These are phyloP conservation scores for Drosophila acutilabella DNA, from an alignment of 2,888 invertebrate species.

Conservation along the genomic window DNA sequence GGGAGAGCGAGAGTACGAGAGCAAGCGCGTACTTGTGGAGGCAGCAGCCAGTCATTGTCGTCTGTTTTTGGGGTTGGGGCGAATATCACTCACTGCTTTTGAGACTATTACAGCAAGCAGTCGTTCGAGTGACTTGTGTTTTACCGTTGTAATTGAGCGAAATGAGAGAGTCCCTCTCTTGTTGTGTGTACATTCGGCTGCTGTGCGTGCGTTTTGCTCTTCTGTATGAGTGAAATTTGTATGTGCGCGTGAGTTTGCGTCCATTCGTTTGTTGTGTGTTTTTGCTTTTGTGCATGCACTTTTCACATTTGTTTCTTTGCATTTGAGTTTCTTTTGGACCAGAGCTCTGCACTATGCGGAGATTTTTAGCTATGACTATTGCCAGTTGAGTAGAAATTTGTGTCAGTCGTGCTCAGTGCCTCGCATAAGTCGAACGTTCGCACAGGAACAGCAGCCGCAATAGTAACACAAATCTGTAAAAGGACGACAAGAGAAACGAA, in stretches of 20 bases:
- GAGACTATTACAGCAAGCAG: slow-evolving; percentile 53
- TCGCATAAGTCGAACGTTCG: slow-evolving; percentile 74
- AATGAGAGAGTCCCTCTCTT: slow-evolving; percentile 30
- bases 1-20: slow-evolving; percentile 23
- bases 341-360: slow-evolving; percentile 56
- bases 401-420: slow-evolving; percentile 82
- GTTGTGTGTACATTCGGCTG: slow-evolving; percentile 13
- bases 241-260: slow-evolving; percentile 34
- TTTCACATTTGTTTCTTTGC: slow-evolving; percentile 72
- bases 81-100: slow-evolving; percentile 43
- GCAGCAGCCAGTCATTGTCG: slow-evolving; percentile 45
- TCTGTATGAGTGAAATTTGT: slow-evolving; percentile 19
- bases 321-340: slow-evolving; percentile 65
- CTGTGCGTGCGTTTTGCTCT: slow-evolving; percentile 40
- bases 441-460: slow-evolving; percentile 36
- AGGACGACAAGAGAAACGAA: slow-evolving; percentile 64
- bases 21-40: slow-evolving; percentile 50
- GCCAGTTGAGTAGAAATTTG: slow-evolving; percentile 70
- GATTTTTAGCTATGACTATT: slow-evolving; percentile 77
- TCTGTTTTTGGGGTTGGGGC: slow-evolving; percentile 65
- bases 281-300: slow-evolving; percentile 64
- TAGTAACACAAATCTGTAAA: slow-evolving; percentile 31
- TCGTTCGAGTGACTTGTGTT: slow-evolving; percentile 55
- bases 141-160: slow-evolving; percentile 43
- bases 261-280: slow-evolving; percentile 36